These are phyloP conservation scores for Erethizon dorsatum DNA, from an alignment of 2,797 vertebrate genomes.

Conservation along the genomic window DNA sequence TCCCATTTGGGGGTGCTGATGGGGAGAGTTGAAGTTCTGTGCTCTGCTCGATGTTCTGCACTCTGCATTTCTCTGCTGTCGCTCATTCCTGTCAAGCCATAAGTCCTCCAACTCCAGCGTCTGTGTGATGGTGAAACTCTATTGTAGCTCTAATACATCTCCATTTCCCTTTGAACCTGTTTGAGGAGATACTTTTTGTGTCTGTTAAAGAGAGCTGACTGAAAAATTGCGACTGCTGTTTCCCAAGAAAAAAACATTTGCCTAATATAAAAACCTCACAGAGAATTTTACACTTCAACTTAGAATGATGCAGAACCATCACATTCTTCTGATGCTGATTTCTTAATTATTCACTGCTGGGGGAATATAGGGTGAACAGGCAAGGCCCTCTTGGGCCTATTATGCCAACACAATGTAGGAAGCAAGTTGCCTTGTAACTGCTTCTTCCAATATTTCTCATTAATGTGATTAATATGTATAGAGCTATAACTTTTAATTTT, in stretches of 20 bases:
- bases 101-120: not conserved
- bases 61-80: not conserved
- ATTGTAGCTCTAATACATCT: not conserved
- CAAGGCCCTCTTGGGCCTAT: slow-evolving; percentile 34
- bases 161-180: not conserved
- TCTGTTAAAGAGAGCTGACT: not conserved
- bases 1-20: not conserved
- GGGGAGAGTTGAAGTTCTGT: not conserved
- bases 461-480: slow-evolving; percentile 86
- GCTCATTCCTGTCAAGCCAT: not conserved
- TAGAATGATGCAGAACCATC: not conserved
- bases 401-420: not conserved
- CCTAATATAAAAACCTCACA: slow-evolving; percentile 32
- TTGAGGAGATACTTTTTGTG: not conserved
- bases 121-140: not conserved
- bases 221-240: not conserved
- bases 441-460: slow-evolving; percentile 83
- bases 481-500: slow-evolving; percentile 86
- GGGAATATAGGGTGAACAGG: not conserved
- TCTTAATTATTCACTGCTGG: slow-evolving; percentile 58
- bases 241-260: not conserved
- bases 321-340: slow-evolving; percentile 7
- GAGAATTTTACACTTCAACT: slow-evolving; percentile 58
- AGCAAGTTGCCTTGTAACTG: slow-evolving; percentile 56
- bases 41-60: not conserved